Conservation (phyloP, 2,113 vertebrate species). For the Acrocephalus arundinaceus region DNA sequence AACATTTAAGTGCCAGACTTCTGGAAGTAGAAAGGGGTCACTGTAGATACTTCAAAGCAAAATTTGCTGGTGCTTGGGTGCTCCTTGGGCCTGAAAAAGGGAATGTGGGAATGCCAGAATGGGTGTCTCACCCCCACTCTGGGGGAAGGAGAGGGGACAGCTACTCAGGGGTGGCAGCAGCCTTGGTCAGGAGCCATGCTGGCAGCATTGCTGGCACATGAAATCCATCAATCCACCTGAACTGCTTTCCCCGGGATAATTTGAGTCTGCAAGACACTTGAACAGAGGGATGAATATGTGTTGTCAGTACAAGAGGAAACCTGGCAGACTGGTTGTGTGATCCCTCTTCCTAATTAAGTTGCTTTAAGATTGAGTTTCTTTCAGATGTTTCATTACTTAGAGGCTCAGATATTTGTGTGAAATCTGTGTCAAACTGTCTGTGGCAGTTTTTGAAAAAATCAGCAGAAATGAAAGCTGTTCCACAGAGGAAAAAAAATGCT, state of each 20-base stretch:
- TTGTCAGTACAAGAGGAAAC: neutral
- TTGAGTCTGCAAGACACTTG: neutral
- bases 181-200: neutral
- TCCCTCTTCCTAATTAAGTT: neutral
- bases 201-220: neutral
- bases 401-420: neutral
- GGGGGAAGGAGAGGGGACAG: neutral
- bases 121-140: neutral
- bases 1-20: neutral
- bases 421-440: neutral
- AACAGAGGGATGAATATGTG: neutral
- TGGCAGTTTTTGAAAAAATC: neutral
- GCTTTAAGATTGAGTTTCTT: neutral
- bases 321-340: neutral
- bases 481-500: neutral
- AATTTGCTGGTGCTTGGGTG: neutral
- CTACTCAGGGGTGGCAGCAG: neutral
- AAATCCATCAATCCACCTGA: neutral
- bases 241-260: neutral
- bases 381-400: neutral
- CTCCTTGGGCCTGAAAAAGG: neutral
- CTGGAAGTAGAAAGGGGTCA: neutral
- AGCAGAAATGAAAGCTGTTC: neutral
- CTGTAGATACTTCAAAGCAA: neutral
- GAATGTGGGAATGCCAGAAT: neutral